Evolutionary conservation across 2,113 vertebrate species (phyloP), one percentile per base, ranked within the genome.

Genomic region (Elanus axillaris): DNA sequence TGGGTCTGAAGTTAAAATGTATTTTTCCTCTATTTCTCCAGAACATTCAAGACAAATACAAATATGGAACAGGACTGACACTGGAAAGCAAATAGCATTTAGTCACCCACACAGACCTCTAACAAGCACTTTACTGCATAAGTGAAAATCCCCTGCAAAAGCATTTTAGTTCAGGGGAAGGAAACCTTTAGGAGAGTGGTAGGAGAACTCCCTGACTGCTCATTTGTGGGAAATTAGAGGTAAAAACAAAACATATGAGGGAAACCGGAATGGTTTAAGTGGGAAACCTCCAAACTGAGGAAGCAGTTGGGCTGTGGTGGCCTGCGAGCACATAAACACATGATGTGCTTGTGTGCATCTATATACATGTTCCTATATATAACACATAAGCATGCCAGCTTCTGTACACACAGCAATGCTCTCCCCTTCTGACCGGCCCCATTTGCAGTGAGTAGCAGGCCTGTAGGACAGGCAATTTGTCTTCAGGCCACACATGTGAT

Each of bases 181-280:
- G 72, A 93, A 94, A 92, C 82, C 82, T 85, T 96, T 6, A 69
- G 68, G 6, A 62, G n/a, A 80, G 83, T 8, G 43, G 90, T 43
- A 52, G 66, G 45, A 91, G 68, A 96, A 75, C 56, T 94, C 94
- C 60, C 88, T 68, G 69, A 84, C 31, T 9, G 6, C 73, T 74
- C 93, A 60, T 91, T 88, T 91, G 95, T 93, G 93, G 86, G 77
- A 90, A 95, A 95, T 91, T 16, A 94, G 71, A 96, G 56, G 86
- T 94, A 69, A 93, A 95, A 76, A 11, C 47, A 81, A 93, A 94
- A 93, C 64, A 45, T 19, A 64, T 3, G 7, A 86, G 52, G 80
- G 69, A 95, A 97, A 95, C 93, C 94, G 93, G 45, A 93, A 87
- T 58, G 66, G 74, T 82, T 95, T 82, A 58, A 93, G 86, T 82